phyloP scores from a whole-genome alignment of 2,113 vertebrate species.

The Eptesicus fuscus region DNA sequence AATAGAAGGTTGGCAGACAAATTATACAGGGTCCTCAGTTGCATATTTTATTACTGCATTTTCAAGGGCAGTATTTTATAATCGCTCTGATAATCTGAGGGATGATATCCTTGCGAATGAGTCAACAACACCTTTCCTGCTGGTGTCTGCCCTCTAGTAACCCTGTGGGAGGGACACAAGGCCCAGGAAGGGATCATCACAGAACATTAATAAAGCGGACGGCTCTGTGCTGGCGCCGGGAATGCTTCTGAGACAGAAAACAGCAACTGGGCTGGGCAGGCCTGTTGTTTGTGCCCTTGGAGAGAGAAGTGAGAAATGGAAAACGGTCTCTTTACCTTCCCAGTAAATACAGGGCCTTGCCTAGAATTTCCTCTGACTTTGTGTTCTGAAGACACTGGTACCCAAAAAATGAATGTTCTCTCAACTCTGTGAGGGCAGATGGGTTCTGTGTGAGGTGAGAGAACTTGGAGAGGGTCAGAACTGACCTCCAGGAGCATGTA shows the following conservation, averaged over 20 bases:
- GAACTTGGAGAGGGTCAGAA: not conserved
- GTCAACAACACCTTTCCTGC: not conserved
- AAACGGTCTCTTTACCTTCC: not conserved
- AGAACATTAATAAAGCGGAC: not conserved
- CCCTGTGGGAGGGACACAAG: fast-evolving
- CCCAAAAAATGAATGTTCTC: not conserved
- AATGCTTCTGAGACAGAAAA: not conserved
- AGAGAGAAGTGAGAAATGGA: not conserved
- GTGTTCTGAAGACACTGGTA: not conserved
- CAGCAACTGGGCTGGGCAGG: conserved; percentile 13
- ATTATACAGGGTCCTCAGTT: not conserved
- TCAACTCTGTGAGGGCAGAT: not conserved
- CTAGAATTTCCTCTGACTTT: not conserved
- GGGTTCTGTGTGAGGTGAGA: not conserved
- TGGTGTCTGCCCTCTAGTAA: not conserved
- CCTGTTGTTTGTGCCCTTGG: not conserved
- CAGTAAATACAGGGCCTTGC: not conserved
- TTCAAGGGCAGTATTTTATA: not conserved
- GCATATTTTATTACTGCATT: not conserved
- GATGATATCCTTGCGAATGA: not conserved
- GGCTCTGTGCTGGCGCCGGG: not conserved
- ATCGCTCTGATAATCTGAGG: not conserved
- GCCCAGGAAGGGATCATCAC: not conserved
- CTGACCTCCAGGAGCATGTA: not conserved
- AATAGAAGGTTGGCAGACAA: not conserved